Evolutionary conservation across 2,888 invertebrate genomes (phyloP).

Genomic region (Spisula subtruncata): DNA sequence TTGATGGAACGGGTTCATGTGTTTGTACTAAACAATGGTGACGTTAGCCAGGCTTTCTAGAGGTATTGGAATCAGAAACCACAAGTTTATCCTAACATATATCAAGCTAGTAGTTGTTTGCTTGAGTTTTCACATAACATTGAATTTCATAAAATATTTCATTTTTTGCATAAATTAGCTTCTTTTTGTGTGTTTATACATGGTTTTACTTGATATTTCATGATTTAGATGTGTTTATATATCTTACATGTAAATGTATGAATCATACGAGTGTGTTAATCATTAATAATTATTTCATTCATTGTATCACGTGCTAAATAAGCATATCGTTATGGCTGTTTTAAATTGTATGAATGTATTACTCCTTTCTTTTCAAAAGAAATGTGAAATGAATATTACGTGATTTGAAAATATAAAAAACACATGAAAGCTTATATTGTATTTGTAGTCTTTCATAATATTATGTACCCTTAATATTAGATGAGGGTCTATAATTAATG

Average conservation of each 20-base stretch:
- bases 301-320: slow-evolving; percentile 38
- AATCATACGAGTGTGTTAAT: slow-evolving; percentile 6
- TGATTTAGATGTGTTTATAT: slow-evolving; percentile 21
- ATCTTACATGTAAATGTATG: not conserved
- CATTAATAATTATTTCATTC: not conserved
- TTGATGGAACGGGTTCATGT: too few relatives aligned
- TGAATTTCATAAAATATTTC: not conserved
- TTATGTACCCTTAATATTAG: too few relatives aligned
- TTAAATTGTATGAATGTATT: slow-evolving; percentile 61
- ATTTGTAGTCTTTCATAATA: not conserved
- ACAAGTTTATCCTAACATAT: not conserved
- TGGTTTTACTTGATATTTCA: slow-evolving; percentile 17
- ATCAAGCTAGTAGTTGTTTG: too few relatives aligned
- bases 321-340: slow-evolving; percentile 54
- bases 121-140: too few relatives aligned
- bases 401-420: slow-evolving; percentile 63
- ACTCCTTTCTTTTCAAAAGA: slow-evolving; percentile 63
- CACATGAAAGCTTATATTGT: slow-evolving; percentile 6
- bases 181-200: slow-evolving; percentile 12
- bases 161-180: slow-evolving; percentile 1
- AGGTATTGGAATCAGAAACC: not conserved
- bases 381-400: slow-evolving; percentile 58
- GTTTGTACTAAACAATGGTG: too few relatives aligned
- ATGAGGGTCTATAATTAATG: too few relatives aligned
- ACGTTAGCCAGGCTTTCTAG: too few relatives aligned